Percentiles rank a stretch among this genome's conserved stretches.
These are phyloP conservation scores for Limenitis camilla DNA, from an alignment of 2,888 invertebrate genomes.

Conservation along the genomic window DNA sequence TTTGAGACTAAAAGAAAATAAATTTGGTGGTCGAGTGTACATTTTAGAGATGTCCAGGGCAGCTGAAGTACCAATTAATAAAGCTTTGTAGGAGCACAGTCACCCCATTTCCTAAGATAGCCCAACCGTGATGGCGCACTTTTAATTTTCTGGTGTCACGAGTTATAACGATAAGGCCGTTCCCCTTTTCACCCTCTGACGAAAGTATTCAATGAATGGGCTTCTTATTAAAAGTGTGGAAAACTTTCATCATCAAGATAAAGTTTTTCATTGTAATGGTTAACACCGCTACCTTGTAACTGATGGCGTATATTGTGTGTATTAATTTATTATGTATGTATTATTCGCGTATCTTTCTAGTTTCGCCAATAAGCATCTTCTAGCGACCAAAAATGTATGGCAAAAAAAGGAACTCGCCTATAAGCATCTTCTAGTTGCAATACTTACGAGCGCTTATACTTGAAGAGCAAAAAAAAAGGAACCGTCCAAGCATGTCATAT, in stretches of 20 bases:
- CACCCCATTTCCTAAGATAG: slow-evolving; percentile 63
- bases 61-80: slow-evolving; percentile 59
- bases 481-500: too few species aligned
- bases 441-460: too few species aligned
- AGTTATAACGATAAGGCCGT: slow-evolving; percentile 61
- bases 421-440: too few species aligned
- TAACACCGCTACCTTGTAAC: slow-evolving; percentile 34
- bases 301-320: slow-evolving; percentile 2
- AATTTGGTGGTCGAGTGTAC: slow-evolving; percentile 6
- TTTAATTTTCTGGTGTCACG: slow-evolving; percentile 71
- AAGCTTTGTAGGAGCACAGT: slow-evolving; percentile 58
- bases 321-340: too few species aligned
- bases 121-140: slow-evolving; percentile 60
- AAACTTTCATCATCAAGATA: slow-evolving; percentile 54
- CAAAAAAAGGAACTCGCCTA: too few species aligned
- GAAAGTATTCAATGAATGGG: slow-evolving; percentile 63
- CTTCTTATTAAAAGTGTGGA: slow-evolving; percentile 64
- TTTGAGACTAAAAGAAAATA: not conserved
- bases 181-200: slow-evolving; percentile 41
- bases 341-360: too few species aligned
- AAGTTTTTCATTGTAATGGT: slow-evolving; percentile 51
- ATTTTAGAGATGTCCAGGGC: slow-evolving; percentile 26
- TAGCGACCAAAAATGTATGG: too few species aligned
- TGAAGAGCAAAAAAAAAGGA: too few species aligned
- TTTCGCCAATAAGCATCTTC: too few species aligned